Evolutionary conservation across 1,140 invertebrate species (phyloP).

Genomic region (Conus ventricosus): DNA sequence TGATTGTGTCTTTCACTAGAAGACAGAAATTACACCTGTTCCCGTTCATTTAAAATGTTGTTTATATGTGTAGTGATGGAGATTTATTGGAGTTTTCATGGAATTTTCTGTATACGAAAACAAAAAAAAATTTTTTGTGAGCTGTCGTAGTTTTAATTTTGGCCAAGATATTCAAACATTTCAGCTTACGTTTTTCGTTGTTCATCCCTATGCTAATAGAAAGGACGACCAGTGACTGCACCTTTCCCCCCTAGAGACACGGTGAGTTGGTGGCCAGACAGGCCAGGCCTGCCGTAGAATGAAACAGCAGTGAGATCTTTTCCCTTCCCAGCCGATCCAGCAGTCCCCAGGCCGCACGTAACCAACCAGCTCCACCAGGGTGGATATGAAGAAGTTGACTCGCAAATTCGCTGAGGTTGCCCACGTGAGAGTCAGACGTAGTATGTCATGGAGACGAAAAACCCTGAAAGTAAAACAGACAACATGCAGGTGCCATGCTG

Average conservation of each 20-base stretch:
- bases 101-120: no score
- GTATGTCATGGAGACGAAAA: conserved; percentile 79
- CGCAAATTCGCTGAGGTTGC: conserved; percentile 60
- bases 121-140: no score
- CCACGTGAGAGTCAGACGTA: conserved; percentile 78
- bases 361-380: conserved; percentile 85
- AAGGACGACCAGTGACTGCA: background rate
- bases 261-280: background rate
- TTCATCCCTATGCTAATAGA: background rate
- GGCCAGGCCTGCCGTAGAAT: conserved; percentile 8
- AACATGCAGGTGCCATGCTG: no score
- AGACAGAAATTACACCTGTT: no score
- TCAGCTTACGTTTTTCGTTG: no score
- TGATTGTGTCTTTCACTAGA: no score
- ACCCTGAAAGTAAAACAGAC: conserved; percentile 76
- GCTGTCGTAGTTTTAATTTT: no score
- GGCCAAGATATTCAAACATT: no score
- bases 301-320: conserved; percentile 33
- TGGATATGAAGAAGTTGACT: conserved; percentile 67
- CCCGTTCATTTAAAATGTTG: no score
- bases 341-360: conserved; percentile 77
- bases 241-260: background rate
- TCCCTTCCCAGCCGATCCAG: conserved; percentile 56
- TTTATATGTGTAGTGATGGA: no score
- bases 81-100: no score